Conservation (phyloP, 2,888 invertebrate species). For the Drosophila trichaetosa region DNA sequence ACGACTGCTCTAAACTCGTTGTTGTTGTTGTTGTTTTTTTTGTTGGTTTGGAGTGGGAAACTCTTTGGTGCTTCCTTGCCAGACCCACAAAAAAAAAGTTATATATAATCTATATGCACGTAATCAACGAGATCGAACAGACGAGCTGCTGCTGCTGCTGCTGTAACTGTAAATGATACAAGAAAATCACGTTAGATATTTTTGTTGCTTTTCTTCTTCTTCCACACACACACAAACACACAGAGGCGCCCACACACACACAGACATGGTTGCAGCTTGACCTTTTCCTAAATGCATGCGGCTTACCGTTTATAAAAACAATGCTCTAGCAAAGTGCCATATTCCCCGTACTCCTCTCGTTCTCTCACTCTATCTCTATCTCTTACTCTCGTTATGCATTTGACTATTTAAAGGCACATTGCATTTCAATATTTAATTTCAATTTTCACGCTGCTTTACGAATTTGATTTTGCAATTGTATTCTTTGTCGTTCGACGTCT, state of each 20-base stretch:
- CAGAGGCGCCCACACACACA: slow-evolving; percentile 25
- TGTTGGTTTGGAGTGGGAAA: slow-evolving; percentile 66
- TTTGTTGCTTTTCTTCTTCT: background rate
- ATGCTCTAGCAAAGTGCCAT: slow-evolving; percentile 39
- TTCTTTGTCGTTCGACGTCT: slow-evolving; percentile 27
- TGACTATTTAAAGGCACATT: slow-evolving; percentile 14
- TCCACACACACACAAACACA: slow-evolving; percentile 33
- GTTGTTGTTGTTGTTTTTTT: slow-evolving; percentile 31
- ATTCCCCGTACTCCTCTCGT: slow-evolving; percentile 10
- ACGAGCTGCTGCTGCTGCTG: slow-evolving; percentile 35
- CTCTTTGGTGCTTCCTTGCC: slow-evolving; percentile 82
- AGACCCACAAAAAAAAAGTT: slow-evolving; percentile 23
- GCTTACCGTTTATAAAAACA: slow-evolving; percentile 43
- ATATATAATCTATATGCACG: slow-evolving; percentile 1
- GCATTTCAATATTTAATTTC: slow-evolving; percentile 29
- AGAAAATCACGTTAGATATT: slow-evolving; percentile 17
- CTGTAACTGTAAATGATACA: slow-evolving; percentile 43
- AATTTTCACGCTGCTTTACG: slow-evolving; percentile 50
- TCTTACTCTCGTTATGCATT: background rate
- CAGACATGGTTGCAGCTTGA: slow-evolving; percentile 38
- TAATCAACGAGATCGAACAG: slow-evolving; percentile 51
- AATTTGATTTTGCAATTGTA: slow-evolving; percentile 49
- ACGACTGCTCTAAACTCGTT: slow-evolving; percentile 25
- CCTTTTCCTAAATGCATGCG: slow-evolving; percentile 41
- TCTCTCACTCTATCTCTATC: background rate